These are phyloP conservation scores for Choristoneura rosaceana DNA, from an alignment of 2,888 invertebrate species.

Conservation along the genomic window DNA sequence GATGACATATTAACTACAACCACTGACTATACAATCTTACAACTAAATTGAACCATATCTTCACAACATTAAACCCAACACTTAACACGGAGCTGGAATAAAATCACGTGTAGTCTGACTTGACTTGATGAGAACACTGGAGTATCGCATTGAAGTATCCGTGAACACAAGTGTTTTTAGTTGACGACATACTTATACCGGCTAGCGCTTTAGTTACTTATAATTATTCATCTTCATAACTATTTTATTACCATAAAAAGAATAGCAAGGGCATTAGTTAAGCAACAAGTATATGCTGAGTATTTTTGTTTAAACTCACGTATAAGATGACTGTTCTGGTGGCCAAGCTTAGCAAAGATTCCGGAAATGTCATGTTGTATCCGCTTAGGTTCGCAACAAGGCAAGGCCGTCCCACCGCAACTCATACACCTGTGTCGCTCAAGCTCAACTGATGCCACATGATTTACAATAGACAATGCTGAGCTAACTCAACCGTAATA, in stretches of 20 bases:
- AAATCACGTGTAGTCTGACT: conserved; percentile 29
- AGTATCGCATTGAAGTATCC: conserved; percentile 48
- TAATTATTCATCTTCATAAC: conserved; percentile 18
- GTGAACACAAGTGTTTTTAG: conserved; percentile 63
- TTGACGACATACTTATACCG: conserved; percentile 59
- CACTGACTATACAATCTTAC: conserved; percentile 8
- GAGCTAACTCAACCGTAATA: conserved; percentile 45
- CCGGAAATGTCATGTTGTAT: conserved; percentile 60
- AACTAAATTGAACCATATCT: background rate
- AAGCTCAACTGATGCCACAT: conserved; percentile 29
- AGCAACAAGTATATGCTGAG: background rate
- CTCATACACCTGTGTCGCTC: conserved; percentile 18
- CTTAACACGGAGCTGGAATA: conserved; percentile 2
- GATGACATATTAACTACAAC: conserved; percentile 58
- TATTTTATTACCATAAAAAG: conserved; percentile 17
- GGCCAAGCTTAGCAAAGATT: conserved; percentile 57
- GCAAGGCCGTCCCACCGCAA: conserved; percentile 64
- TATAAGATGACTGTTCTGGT: conserved; percentile 58
- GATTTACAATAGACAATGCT: conserved; percentile 21
- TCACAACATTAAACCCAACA: background rate
- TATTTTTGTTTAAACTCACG: conserved; percentile 30
- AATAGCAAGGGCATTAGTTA: conserved; percentile 13
- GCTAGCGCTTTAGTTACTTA: conserved; percentile 37
- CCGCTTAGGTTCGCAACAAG: conserved; percentile 43
- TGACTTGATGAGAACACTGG: conserved; percentile 56